phyloP scores from a whole-genome alignment of 2,888 invertebrate species.

The Palloptera scutellata region DNA sequence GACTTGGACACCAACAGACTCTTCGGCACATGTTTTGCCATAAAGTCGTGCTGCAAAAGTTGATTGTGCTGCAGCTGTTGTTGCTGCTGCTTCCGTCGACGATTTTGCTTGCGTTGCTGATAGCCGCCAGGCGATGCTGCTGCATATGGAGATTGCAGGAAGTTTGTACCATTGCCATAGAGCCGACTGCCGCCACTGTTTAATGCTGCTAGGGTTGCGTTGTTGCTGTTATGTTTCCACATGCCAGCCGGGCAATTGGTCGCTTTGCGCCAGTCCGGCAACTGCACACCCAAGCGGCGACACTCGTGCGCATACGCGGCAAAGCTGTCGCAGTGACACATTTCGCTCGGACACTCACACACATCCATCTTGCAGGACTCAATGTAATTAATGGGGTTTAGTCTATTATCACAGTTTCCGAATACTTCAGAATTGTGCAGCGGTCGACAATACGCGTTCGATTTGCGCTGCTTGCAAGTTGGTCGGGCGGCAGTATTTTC shows the following conservation, averaged over 20 bases:
- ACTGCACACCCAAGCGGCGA: constrained; percentile 75
- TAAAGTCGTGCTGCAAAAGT: constrained; percentile 53
- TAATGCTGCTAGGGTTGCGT: constrained; percentile 32
- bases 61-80: constrained; percentile 43
- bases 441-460: constrained; percentile 67
- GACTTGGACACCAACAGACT: constrained; percentile 57
- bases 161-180: constrained; percentile 43
- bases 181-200: constrained; percentile 38
- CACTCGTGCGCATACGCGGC: constrained; percentile 91
- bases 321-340: constrained; percentile 90
- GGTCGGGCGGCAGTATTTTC: constrained; percentile 65
- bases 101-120: constrained; percentile 42
- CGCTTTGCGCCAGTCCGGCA: constrained; percentile 76
- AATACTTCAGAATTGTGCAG: constrained; percentile 69
- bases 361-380: constrained; percentile 88
- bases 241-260: constrained; percentile 71
- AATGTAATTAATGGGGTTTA: constrained; percentile 83
- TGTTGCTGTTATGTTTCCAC: constrained; percentile 53
- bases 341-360: constrained; percentile 82
- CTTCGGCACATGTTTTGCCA: constrained; percentile 62
- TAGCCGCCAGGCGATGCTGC: neutral
- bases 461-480: constrained; percentile 67
- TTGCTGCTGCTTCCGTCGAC: constrained; percentile 39
- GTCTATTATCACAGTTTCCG: constrained; percentile 78
- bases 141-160: too few species aligned